phyloP scores from a whole-genome alignment of 2,888 invertebrate genomes.

The Cordilura impudica region DNA sequence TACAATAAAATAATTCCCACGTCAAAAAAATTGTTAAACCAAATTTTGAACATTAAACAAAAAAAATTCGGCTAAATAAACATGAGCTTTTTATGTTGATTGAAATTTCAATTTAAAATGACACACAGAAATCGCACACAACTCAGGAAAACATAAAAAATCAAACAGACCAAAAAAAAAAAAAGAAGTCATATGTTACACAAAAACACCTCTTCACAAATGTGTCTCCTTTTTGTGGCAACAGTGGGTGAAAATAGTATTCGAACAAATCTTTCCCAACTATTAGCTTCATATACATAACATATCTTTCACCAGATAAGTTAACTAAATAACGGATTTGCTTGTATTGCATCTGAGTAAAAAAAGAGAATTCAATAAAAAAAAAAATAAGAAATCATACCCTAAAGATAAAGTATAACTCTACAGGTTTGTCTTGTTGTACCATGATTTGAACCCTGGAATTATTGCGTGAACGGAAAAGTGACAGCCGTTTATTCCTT shows the following conservation, averaged over 20 bases:
- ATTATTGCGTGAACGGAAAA: too few relatives aligned
- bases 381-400: too few relatives aligned
- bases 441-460: too few relatives aligned
- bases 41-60: conserved; percentile 23
- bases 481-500: too few relatives aligned
- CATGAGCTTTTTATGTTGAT: conserved; percentile 46
- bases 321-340: too few relatives aligned
- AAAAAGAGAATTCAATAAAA: too few relatives aligned
- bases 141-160: neutral
- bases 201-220: conserved; percentile 61
- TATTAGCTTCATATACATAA: too few relatives aligned
- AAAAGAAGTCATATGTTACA: conserved; percentile 57
- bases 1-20: conserved; percentile 65
- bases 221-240: conserved; percentile 44
- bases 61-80: conserved; percentile 32
- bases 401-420: too few relatives aligned
- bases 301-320: too few relatives aligned
- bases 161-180: conserved; percentile 5
- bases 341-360: too few relatives aligned
- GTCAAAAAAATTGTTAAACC: conserved; percentile 41
- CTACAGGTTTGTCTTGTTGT: too few relatives aligned
- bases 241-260: neutral
- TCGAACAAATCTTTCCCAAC: too few relatives aligned
- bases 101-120: conserved; percentile 58
- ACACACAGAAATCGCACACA: conserved; percentile 46